A percentile compares a stretch with the other conserved stretches of the same genome.
Conservation (phyloP, 2,888 invertebrate genomes). For the Pegoplata infirma region DNA sequence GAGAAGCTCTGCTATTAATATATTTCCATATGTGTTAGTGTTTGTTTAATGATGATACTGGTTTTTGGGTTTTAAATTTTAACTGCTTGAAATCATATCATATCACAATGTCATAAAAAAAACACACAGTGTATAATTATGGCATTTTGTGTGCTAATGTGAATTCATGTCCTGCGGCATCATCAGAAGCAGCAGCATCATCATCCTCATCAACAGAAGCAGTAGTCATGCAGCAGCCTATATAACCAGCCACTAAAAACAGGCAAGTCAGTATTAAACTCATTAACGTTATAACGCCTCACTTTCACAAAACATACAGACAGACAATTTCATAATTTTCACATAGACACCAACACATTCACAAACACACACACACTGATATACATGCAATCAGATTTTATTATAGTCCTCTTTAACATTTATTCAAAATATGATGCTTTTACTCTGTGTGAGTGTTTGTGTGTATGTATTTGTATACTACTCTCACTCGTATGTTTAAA, state of each 20-base stretch:
- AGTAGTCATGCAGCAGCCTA: slow-evolving; percentile 17
- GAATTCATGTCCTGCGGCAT: slow-evolving; percentile 72
- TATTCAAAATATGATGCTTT: slow-evolving; percentile 33
- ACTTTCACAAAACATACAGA: slow-evolving; percentile 21
- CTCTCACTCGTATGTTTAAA: slow-evolving; percentile 43
- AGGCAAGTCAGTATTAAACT: slow-evolving; percentile 52
- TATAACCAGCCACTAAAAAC: slow-evolving; percentile 29
- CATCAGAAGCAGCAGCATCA: slow-evolving; percentile 49
- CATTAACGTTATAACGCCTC: slow-evolving; percentile 58
- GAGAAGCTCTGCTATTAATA: not conserved
- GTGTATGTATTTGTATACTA: not conserved
- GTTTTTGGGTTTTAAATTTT: slow-evolving; percentile 48
- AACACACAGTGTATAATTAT: slow-evolving; percentile 71
- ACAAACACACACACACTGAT: slow-evolving; percentile 31
- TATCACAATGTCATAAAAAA: slow-evolving; percentile 59
- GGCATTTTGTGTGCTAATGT: slow-evolving; percentile 74
- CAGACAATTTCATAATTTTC: slow-evolving; percentile 44
- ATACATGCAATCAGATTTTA: slow-evolving; percentile 41
- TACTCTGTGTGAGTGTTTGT: not conserved
- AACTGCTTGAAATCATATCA: slow-evolving; percentile 59
- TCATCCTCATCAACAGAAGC: slow-evolving; percentile 60
- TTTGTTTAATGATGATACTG: slow-evolving; percentile 59
- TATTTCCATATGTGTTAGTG: slow-evolving; percentile 21
- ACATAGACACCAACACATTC: slow-evolving; percentile 44
- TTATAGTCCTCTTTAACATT: slow-evolving; percentile 38